Base-by-base conservation (phyloP, 2,888 invertebrate genomes). In the Pelosia muscerda region DNA sequence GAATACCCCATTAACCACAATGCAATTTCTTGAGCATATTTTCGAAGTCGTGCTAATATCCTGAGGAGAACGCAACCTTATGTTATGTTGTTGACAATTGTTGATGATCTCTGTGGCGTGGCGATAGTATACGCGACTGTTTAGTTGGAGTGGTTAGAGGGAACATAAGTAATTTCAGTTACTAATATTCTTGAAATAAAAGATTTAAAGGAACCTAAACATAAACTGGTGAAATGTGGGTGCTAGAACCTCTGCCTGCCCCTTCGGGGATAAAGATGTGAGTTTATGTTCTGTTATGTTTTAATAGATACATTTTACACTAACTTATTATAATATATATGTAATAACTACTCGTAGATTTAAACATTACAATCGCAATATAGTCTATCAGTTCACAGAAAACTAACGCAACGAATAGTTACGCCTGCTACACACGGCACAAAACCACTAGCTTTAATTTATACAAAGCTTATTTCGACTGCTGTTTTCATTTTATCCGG, bases 401-500 rank as follows among this genome's bases (percentile, higher is more conserved):
- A 23, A 54, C 54, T 11, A 55, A 55, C 23, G 55, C 25, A 23
- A 49, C n/a, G n/a, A n/a, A 26, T 26, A 26, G 25, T 55, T 55
- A 6, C 55, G 55, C 25, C 49, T 25, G 55, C 6, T 26, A 25
- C 15, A 23, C 28, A n/a, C 28, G 49, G 19, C 9, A 57, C 8
- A 57, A 57, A 26, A 25, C 56, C 19, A 34, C 66, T 34, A 26
- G 28, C 42, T 56, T 25, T 38, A 34, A 22, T 49, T 69, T 61
- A 63, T 66, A 70, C 70, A 77, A 76, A 73, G 81, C 73, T 59
- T 61, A 66, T 77, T 75, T 68, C 71, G 58, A 69, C 71, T 68
- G 71, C 73, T 78, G 76, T 78, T 78, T 77, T 74, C 76, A 75
- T 81, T 49, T 78, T 72, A 77, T 79, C 74, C 55, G 65, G 63